phyloP scores from a whole-genome alignment of 2,888 invertebrate genomes.

The Coleophora deauratella region DNA sequence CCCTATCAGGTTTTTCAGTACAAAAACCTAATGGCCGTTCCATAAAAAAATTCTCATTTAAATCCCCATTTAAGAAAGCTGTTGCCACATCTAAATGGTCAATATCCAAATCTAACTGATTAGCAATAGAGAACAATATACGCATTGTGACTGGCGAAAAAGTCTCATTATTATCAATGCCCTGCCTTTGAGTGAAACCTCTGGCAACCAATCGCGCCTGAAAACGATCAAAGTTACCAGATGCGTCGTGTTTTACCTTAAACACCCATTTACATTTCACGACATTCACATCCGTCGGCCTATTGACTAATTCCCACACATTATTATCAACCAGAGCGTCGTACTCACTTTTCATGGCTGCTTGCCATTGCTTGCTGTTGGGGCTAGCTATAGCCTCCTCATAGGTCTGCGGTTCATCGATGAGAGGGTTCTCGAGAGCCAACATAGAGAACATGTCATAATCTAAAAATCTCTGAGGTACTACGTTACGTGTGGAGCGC shows the following conservation, averaged over 20 bases:
- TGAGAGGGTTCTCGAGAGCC: not conserved
- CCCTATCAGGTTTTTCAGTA: constrained; percentile 3
- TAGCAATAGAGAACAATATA: constrained; percentile 16
- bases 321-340: constrained; percentile 3
- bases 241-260: constrained; percentile 3
- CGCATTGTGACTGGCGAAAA: constrained; percentile 11
- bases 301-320: constrained; percentile 5
- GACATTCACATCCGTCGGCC: constrained; percentile 1
- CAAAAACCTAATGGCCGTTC: not conserved
- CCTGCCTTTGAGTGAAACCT: constrained; percentile 5
- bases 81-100: constrained; percentile 18
- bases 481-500: not conserved
- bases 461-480: not conserved
- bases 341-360: constrained; percentile 9
- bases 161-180: constrained; percentile 9
- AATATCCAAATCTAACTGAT: constrained; percentile 13
- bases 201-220: constrained; percentile 13
- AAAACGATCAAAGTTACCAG: constrained; percentile 3
- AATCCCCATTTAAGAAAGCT: constrained; percentile 7
- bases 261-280: constrained; percentile 4
- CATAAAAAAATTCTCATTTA: constrained; percentile 1
- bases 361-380: constrained; percentile 1
- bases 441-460: not conserved
- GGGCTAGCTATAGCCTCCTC: not conserved
- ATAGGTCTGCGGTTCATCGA: not conserved